A percentile compares a stretch with the other conserved stretches of the same genome.
Conservation (phyloP, 2,113 vertebrate genomes). For the Prolemur simus region DNA sequence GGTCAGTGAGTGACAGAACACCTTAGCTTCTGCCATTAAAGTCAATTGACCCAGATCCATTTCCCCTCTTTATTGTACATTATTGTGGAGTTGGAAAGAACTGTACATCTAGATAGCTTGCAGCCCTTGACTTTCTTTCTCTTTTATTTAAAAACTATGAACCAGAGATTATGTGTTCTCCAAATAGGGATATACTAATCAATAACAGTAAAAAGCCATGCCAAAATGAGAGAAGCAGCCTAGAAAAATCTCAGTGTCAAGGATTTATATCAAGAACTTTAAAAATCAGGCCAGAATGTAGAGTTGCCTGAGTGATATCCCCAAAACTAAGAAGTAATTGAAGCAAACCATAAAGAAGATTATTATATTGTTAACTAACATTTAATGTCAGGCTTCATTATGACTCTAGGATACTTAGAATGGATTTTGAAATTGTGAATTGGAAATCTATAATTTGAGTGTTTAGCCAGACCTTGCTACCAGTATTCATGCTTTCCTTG, state of each 20-base stretch:
- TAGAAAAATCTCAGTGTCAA: constrained; percentile 17
- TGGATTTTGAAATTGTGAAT: constrained; percentile 42
- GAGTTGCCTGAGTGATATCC: not conserved
- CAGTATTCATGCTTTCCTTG: not conserved
- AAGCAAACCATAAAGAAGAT: not conserved
- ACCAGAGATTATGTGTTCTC: constrained; percentile 9
- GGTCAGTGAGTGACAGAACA: not conserved
- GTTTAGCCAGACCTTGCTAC: not conserved
- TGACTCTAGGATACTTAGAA: constrained; percentile 10
- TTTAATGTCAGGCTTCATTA: not conserved
- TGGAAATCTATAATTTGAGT: constrained; percentile 16
- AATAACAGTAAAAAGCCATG: not conserved
- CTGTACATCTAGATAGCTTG: not conserved
- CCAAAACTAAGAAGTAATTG: not conserved
- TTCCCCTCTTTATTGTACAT: not conserved
- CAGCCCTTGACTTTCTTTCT: not conserved
- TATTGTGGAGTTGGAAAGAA: not conserved
- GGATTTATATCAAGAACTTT: not conserved
- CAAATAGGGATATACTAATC: not conserved
- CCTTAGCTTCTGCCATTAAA: constrained; percentile 11
- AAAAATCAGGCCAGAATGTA: not conserved
- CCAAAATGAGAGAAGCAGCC: not conserved
- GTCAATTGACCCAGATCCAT: not conserved
- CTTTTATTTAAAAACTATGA: constrained; percentile 7
- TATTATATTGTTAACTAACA: constrained; percentile 16